phyloP scores from a whole-genome alignment of 2,888 invertebrate genomes.

The Lepidocyrtoides sp. region DNA sequence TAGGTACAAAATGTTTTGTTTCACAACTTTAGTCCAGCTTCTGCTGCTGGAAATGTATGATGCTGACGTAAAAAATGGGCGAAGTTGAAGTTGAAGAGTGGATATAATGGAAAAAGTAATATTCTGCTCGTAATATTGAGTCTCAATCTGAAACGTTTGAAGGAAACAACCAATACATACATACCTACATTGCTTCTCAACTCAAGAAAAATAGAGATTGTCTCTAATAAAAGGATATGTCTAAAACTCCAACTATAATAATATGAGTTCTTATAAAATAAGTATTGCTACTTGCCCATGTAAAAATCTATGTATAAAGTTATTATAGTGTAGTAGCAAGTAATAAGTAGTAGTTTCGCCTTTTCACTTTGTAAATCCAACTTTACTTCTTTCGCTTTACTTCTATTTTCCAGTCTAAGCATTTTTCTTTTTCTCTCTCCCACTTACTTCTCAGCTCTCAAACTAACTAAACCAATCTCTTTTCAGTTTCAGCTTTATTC shows the following conservation, averaged over 20 bases:
- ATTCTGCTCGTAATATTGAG: constrained; percentile 31
- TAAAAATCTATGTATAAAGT: neutral
- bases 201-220: neutral
- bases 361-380: constrained; percentile 78
- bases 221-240: neutral
- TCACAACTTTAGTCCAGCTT: too few species aligned
- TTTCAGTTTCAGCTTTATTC: constrained; percentile 77
- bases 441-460: constrained; percentile 58
- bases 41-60: constrained; percentile 13
- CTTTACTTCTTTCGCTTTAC: constrained; percentile 62
- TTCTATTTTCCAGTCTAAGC: constrained; percentile 66
- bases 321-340: neutral
- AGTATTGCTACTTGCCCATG: neutral
- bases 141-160: constrained; percentile 27
- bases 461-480: constrained; percentile 68
- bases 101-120: constrained; percentile 48
- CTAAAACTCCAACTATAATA: neutral
- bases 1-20: too few species aligned
- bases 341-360: constrained; percentile 57
- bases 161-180: constrained; percentile 22
- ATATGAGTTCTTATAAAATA: neutral
- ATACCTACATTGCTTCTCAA: neutral
- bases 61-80: constrained; percentile 63
- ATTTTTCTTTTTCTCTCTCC: constrained; percentile 38
- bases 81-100: constrained; percentile 54